phyloP scores from a whole-genome alignment of 2,888 invertebrate species.

The Drosophila atripex region DNA sequence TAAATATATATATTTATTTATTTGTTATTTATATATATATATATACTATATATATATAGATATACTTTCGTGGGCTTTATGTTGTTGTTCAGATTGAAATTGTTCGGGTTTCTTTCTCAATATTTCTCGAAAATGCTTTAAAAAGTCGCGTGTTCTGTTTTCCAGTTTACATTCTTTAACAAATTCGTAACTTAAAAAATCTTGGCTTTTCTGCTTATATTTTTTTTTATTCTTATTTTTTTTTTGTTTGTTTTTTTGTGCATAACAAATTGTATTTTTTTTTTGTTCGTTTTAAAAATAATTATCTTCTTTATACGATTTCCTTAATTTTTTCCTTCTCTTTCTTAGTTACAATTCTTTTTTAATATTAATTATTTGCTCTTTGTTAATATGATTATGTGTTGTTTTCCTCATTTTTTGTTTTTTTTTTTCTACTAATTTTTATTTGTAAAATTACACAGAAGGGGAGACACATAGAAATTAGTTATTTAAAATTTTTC shows the following conservation, averaged over 20 bases:
- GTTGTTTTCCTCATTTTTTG: conserved; percentile 20
- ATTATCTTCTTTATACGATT: conserved; percentile 20
- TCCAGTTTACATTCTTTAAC: conserved; percentile 33
- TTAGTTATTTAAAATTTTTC: conserved; percentile 14
- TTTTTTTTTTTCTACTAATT: conserved; percentile 17
- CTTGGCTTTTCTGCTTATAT: conserved; percentile 13
- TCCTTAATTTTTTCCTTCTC: background rate
- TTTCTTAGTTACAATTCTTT: conserved; percentile 42
- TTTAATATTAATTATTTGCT: conserved; percentile 35
- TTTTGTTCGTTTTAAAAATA: conserved; percentile 42
- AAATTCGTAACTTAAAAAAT: conserved; percentile 45
- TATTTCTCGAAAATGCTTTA: conserved; percentile 77
- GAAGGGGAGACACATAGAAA: conserved; percentile 34
- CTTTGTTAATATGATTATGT: conserved; percentile 41
- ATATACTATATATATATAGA: conserved; percentile 48
- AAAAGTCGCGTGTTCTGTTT: conserved; percentile 44
- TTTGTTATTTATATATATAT: conserved; percentile 48
- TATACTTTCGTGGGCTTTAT: conserved; percentile 70
- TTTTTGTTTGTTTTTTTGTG: conserved; percentile 32
- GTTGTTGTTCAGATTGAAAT: conserved; percentile 76
- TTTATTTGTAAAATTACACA: conserved; percentile 34
- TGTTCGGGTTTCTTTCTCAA: conserved; percentile 65
- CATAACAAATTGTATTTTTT: conserved; percentile 52
- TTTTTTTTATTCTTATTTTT: too few relatives aligned
- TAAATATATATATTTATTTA: conserved; percentile 45